Base-by-base conservation (phyloP, 2,113 vertebrate species). In the Semicossyphus pulcher region DNA sequence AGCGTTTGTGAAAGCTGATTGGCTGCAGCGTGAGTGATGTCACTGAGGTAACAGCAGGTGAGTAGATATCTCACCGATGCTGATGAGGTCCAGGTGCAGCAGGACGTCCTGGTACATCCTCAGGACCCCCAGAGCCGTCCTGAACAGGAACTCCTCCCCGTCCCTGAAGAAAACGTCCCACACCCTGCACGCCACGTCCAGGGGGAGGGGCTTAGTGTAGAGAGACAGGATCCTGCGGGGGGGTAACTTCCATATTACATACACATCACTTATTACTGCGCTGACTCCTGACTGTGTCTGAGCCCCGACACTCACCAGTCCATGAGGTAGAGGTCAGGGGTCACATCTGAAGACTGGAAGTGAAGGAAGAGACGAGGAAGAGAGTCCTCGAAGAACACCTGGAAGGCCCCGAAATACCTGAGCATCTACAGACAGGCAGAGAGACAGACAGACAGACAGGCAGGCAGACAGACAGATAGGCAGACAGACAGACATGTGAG, bases 111-210 rank as follows among this genome's bases (percentile, higher is more conserved):
- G 49, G 41, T 63, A 16, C 10, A 73, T 39, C 4, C 23, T 28
- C 39, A 73, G 59, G 59, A 73, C 56, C 3, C 68, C 70, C 39
- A 64, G 41, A 21, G 59, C 70, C 1, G 59, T 29, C 51, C 70
- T 45, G 59, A 73, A 73, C 49, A 73, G 31, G 41, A 73, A 73
- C 49, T 73, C 70, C 23, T 64, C 70, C 1, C 49, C 68, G 7
- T 60, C 68, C 7, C 68, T 25, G 1, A 71, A 23, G 14, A 41
- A 71, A 1, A 73, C 14, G 31, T 73, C 70, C 59, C 70, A 71
- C 0, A 73, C 39, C 29, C 70, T 73, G 51, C 47, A 29, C 2
- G 49, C 49, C 59, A 64, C 59, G 9, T 73, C 70, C 39, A 73
- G 59, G 3, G 70, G 70, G 59, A 73, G 70, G 48, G 70, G 59